A percentile compares a stretch with the other conserved stretches of the same genome.
These are phyloP conservation scores for Cydia pomonella DNA, from an alignment of 1,140 invertebrate genomes.

Conservation along the genomic window DNA sequence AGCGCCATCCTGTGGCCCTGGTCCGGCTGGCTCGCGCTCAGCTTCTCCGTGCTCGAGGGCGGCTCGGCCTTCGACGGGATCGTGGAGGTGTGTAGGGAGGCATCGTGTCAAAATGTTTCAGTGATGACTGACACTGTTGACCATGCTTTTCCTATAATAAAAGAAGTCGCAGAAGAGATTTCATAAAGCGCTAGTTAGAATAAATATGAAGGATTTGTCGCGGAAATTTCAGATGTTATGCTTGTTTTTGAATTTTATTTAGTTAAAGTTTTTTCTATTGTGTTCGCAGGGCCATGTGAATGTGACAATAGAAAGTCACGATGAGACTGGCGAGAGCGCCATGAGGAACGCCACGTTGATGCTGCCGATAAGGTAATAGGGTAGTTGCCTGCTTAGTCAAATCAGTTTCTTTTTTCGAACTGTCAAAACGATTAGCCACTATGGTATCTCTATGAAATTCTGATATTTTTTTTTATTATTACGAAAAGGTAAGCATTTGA, in stretches of 20 bases:
- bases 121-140: too few relatives aligned
- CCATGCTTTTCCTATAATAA: too few relatives aligned
- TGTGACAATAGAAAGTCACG: slow-evolving; percentile 89
- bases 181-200: too few relatives aligned
- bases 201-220: background rate
- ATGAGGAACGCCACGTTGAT: slow-evolving; percentile 87
- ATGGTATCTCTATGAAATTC: too few relatives aligned
- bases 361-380: slow-evolving; percentile 81
- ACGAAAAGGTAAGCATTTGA: too few relatives aligned
- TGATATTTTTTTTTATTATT: too few relatives aligned
- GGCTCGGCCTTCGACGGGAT: slow-evolving; percentile 87
- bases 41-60: slow-evolving; percentile 83
- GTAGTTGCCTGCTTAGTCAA: too few relatives aligned
- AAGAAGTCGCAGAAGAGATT: too few relatives aligned
- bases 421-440: too few relatives aligned
- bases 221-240: background rate
- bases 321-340: slow-evolving; percentile 83
- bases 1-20: slow-evolving; percentile 97
- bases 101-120: too few relatives aligned
- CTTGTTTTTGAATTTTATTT: background rate
- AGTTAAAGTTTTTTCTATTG: slow-evolving; percentile 37
- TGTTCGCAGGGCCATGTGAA: slow-evolving; percentile 90
- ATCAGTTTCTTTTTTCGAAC: too few relatives aligned
- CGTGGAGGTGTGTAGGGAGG: slow-evolving; percentile 53
- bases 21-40: slow-evolving; percentile 96